Percentiles rank a stretch among this genome's conserved stretches.
Conservation (phyloP, 2,797 vertebrate species). For the Natrix natrix region DNA sequence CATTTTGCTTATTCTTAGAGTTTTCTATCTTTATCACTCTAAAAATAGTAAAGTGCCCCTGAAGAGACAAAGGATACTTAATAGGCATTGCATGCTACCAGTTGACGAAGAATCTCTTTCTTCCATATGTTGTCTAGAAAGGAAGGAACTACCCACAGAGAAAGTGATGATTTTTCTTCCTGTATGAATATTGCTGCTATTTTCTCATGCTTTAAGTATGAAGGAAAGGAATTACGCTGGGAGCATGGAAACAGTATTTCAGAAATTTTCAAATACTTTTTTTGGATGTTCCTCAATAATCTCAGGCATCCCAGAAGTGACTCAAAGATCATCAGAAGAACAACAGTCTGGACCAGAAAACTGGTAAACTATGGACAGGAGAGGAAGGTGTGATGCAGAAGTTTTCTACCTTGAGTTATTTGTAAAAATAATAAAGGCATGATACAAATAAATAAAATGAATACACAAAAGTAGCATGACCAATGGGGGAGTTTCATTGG, state of each 20-base stretch:
- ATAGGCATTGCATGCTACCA: background rate
- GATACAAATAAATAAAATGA: background rate
- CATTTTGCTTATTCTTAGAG: background rate
- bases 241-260: background rate
- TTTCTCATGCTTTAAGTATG: background rate
- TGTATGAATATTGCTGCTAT: background rate
- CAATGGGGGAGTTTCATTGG: background rate
- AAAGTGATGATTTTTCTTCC: background rate
- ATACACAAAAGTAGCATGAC: background rate
- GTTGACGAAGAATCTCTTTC: background rate
- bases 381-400: background rate
- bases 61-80: background rate
- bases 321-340: background rate
- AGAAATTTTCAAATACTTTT: background rate
- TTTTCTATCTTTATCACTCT: background rate
- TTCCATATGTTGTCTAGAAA: background rate
- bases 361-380: background rate
- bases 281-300: background rate
- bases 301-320: background rate
- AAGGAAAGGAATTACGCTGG: background rate
- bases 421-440: background rate
- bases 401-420: background rate
- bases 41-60: background rate
- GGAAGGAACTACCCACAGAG: background rate
- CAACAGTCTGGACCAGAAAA: background rate